A percentile compares a stretch with the other conserved stretches of the same genome.
Evolutionary conservation across 2,888 invertebrate species (phyloP).

Genomic region (Pemphredon lugubris): DNA sequence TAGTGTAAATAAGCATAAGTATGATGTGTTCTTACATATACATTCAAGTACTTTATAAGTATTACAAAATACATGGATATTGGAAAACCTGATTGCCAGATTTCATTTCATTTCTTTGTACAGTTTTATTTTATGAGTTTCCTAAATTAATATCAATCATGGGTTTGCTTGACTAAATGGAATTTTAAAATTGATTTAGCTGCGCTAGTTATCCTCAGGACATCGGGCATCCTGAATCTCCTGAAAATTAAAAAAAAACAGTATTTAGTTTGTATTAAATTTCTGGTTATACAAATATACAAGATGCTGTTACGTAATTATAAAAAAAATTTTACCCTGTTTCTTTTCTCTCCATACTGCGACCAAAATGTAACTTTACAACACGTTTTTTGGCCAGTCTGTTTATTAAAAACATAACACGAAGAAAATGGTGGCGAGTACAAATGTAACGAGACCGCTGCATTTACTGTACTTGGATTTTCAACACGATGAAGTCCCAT

Average conservation of each 20-base stretch:
- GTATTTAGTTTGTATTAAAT: too few species aligned
- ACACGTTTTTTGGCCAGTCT: constrained; percentile 89
- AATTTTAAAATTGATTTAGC: not conserved
- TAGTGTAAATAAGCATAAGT: not conserved
- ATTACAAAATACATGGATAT: not conserved
- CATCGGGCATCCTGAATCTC: constrained; percentile 77
- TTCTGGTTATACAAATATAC: not conserved
- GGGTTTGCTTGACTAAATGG: not conserved
- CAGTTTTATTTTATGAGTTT: not conserved
- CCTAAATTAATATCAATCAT: not conserved
- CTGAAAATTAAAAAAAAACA: constrained; percentile 57
- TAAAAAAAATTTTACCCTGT: constrained; percentile 82
- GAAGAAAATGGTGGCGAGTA: constrained; percentile 96
- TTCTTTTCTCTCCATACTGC: constrained; percentile 90
- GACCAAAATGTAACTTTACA: constrained; percentile 95
- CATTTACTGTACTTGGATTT: constrained; percentile 94
- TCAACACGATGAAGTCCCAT: constrained; percentile 97
- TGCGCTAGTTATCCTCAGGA: constrained; percentile 79
- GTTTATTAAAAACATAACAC: constrained; percentile 95
- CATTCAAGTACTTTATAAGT: constrained; percentile 46
- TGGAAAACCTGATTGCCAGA: not conserved
- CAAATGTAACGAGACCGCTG: constrained; percentile 95
- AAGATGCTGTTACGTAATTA: not conserved
- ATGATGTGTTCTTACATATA: constrained; percentile 43
- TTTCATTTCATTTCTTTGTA: not conserved